Evolutionary conservation across 2,888 invertebrate genomes (phyloP), one percentile per base, ranked within the genome.

Genomic region (Syrista parreyssii): DNA sequence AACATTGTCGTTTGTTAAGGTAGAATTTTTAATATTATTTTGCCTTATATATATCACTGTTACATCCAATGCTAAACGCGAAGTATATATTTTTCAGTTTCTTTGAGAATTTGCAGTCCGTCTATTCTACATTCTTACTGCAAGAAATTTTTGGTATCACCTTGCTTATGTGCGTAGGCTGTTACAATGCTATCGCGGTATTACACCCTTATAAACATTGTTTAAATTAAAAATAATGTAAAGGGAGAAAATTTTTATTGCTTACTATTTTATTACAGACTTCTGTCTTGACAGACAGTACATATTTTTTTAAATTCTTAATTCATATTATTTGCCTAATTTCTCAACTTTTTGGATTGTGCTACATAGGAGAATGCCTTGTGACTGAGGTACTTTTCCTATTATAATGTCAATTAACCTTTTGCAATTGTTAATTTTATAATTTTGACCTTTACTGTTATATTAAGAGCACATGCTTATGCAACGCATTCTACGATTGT

Each of bases 401-500:
- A 85, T 30, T 69, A 1, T 15, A 15, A 12, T 12, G 12, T 35
- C 35, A 12, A n/a, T n/a, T n/a, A n/a, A n/a, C n/a, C n/a, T n/a
- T n/a, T 35, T 4, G 12, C 12, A 3, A 12, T 35, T 36, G 36
- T 12, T 68, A 68, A 30, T n/a, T 31, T 30, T 68, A 3, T n/a
- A 68, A 85, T 11, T 69, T n/a, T 68, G 1, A 11, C 9, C 9
- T 33, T 12, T 68, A 68, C n/a, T 33, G 33, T 15, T 3, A n/a
- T 68, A n/a, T 68, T n/a, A 86, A 93, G 93, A 93, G 92, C 80
- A 86, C 86, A 71, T 89, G 90, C 68, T 88, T 93, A 2, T 87
- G 89, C 0, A 89, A 92, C 73, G 93, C 93, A 9, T 93, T 92
- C 3, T 93, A 91, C 79, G 91, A 92, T 78, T 89, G 92, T 0